Base-by-base conservation (phyloP, 2,888 invertebrate genomes). In the Hyles lineata region DNA sequence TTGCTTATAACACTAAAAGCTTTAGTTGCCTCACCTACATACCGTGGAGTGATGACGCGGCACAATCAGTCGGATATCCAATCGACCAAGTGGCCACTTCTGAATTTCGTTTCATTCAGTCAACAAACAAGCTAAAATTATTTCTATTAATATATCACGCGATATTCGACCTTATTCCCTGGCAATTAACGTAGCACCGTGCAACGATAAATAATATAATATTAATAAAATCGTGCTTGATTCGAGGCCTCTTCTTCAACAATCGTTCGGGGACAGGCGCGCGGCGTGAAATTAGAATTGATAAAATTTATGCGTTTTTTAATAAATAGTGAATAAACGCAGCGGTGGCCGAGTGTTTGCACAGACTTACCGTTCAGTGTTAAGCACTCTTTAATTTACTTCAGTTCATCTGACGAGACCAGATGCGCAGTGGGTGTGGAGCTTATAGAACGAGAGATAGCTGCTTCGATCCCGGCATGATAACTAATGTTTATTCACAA, bases 31-130 rank as follows among this genome's bases (percentile, higher is more conserved):
- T 43, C 63, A 67, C 43, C 67, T 50, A 67, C 63, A 43, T 67
- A 7, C 62, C n/a, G 62, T 86, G 82, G 84, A 87, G 85, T 80
- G 85, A 86, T 87, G 88, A 87, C 79, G 85, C 83, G 83, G 81
- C 80, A 79, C 80, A 84, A 82, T 82, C 80, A 80, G 76, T 77
- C 76, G 76, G 80, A 79, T 74, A 80, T 82, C 80, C 76, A 79
- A 77, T 77, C 82, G 80, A 80, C 79, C 79, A 82, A 88, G 89
- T 83, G 82, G 83, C 83, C 86, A 84, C 89, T 87, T 83, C 79
- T 79, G 73, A 79, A 75, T 77, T 82, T 80, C 83, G 77, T 80
- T 86, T 82, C 83, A 83, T 83, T 84, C 82, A 81, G 76, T 80
- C 80, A 76, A 80, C 83, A 83, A 82, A 84, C 82, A 84, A 80